These are phyloP conservation scores for Heliornis fulica DNA, from an alignment of 2,113 vertebrate species.

Conservation along the genomic window DNA sequence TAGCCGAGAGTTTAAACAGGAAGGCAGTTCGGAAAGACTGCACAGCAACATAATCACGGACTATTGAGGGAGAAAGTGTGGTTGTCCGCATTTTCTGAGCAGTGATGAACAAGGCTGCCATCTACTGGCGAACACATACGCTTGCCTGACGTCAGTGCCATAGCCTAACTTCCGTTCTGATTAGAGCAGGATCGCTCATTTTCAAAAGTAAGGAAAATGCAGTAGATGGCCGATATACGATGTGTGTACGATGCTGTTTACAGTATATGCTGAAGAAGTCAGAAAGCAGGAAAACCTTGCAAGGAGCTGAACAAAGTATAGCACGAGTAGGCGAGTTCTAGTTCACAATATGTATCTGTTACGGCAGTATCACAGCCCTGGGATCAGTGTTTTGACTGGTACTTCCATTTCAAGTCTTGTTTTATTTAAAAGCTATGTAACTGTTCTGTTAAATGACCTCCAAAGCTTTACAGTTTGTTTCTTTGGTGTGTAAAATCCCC, in stretches of 20 bases:
- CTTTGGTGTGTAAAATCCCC: not conserved
- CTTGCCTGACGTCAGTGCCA: not conserved
- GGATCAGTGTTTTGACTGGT: not conserved
- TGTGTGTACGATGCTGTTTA: not conserved
- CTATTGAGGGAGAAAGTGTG: fast-evolving
- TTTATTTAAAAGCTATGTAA: not conserved
- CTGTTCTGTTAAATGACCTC: not conserved
- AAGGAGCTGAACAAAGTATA: not conserved
- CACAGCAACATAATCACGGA: not conserved
- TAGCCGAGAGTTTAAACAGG: not conserved
- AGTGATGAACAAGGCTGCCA: conserved; percentile 49
- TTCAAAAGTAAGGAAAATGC: not conserved
- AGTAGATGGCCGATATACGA: not conserved
- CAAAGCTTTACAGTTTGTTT: not conserved
- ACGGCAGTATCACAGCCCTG: not conserved
- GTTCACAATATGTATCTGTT: not conserved
- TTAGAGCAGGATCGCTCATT: not conserved
- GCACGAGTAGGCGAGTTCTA: not conserved
- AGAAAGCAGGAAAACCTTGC: not conserved
- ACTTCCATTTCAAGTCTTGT: not conserved
- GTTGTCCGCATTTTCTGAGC: not conserved
- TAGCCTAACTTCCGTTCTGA: not conserved
- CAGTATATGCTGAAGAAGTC: not conserved
- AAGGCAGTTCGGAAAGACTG: not conserved
- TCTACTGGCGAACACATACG: conserved; percentile 16